These are phyloP conservation scores for Gnatocerus cornutus DNA, from an alignment of 2,888 invertebrate species.

Conservation along the genomic window DNA sequence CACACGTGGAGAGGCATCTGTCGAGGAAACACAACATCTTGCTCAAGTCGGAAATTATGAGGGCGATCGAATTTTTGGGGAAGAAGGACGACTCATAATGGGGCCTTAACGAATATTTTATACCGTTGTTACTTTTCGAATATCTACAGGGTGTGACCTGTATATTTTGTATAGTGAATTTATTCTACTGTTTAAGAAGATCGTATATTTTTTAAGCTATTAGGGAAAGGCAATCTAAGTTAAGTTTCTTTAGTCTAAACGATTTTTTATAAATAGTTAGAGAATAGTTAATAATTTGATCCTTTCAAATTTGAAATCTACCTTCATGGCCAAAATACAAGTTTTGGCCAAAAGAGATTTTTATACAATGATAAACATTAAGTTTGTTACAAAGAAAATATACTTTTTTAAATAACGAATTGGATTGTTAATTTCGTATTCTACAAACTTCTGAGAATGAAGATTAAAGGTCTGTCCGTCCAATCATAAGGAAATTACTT, in stretches of 20 bases:
- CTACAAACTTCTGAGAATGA: too few relatives aligned
- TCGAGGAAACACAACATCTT: constrained; percentile 62
- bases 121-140: neutral
- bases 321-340: too few relatives aligned
- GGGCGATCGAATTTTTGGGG: constrained; percentile 40
- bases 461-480: too few relatives aligned
- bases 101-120: constrained; percentile 13
- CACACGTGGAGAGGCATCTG: constrained; percentile 64
- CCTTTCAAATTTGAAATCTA: neutral
- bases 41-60: constrained; percentile 40
- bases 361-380: neutral
- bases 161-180: constrained; percentile 20
- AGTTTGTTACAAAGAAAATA: neutral
- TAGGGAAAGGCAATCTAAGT: constrained; percentile 26
- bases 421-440: too few relatives aligned
- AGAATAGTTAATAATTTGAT: neutral
- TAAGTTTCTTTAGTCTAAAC: neutral
- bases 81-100: constrained; percentile 18
- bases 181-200: constrained; percentile 20
- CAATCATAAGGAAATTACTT: too few relatives aligned
- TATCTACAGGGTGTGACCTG: constrained; percentile 24
- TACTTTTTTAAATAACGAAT: too few relatives aligned
- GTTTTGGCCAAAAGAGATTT: too few relatives aligned
- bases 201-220: constrained; percentile 7
- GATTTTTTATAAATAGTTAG: neutral